Conservation (phyloP, 2,888 invertebrate species). For the Thumatha senex region DNA sequence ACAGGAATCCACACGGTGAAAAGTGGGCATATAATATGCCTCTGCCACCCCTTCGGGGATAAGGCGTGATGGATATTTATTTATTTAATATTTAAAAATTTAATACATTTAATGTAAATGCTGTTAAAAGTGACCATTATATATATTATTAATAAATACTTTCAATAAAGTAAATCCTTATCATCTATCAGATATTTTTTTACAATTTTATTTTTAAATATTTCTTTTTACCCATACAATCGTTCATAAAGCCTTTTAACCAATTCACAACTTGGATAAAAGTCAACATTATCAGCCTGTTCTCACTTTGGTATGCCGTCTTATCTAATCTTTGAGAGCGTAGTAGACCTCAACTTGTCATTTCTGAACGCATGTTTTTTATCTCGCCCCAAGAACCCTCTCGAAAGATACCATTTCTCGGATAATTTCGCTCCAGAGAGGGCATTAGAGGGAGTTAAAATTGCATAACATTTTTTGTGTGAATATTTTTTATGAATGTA, state of each 20-base stretch:
- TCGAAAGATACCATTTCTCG: constrained; percentile 38
- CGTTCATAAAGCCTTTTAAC: not conserved
- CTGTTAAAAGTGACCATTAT: no score
- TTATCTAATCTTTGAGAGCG: constrained; percentile 56
- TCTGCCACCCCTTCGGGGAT: no score
- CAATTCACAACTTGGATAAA: not conserved
- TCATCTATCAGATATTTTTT: no score
- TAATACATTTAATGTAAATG: no score
- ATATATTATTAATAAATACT: no score
- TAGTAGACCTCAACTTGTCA: constrained; percentile 41
- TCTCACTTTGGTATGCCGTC: constrained; percentile 23
- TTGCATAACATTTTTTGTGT: constrained; percentile 41
- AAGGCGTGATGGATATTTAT: no score
- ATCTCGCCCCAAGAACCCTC: constrained; percentile 47
- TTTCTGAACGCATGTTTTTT: constrained; percentile 58
- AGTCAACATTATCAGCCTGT: constrained; percentile 21
- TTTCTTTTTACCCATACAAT: not conserved
- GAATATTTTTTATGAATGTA: constrained; percentile 3
- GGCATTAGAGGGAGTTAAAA: constrained; percentile 42
- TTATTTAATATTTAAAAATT: no score
- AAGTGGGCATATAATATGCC: no score
- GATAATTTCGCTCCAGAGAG: constrained; percentile 51
- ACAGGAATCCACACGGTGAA: no score
- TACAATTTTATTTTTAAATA: no score
- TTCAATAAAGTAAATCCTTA: no score